These are phyloP conservation scores for Actenoides lindsayi DNA, from an alignment of 2,113 vertebrate species.

Conservation along the genomic window DNA sequence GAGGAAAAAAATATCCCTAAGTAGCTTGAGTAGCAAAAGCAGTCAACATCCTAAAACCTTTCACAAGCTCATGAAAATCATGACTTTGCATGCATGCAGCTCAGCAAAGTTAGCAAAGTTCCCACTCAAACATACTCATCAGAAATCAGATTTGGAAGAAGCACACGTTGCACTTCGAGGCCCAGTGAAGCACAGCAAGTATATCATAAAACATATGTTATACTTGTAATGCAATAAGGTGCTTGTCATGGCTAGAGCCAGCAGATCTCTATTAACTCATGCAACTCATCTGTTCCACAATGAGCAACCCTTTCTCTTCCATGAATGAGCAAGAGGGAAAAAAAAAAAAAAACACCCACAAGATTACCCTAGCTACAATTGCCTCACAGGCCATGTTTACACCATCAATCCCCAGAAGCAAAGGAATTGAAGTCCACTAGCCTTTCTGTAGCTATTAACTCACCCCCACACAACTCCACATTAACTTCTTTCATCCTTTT, in stretches of 20 bases:
- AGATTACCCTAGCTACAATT: background rate
- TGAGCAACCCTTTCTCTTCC: background rate
- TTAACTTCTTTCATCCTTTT: background rate
- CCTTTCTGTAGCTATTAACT: background rate
- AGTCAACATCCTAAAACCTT: background rate
- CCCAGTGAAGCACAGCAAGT: background rate
- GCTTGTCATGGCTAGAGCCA: background rate
- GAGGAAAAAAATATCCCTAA: background rate
- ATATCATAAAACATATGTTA: background rate
- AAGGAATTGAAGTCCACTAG: background rate
- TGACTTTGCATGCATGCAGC: background rate
- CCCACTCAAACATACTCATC: background rate
- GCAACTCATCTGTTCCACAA: background rate
- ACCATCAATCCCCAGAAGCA: background rate
- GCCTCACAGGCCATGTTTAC: background rate
- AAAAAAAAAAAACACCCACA: background rate
- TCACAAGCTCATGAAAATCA: background rate
- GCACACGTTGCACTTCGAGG: background rate
- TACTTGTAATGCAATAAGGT: background rate
- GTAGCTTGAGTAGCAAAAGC: background rate
- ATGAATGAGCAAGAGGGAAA: background rate
- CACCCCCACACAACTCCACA: background rate
- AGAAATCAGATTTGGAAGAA: background rate
- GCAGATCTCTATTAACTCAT: background rate
- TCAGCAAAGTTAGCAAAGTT: background rate